Evolutionary conservation across 2,888 invertebrate genomes (phyloP), one percentile per base, ranked within the genome.

Genomic region (Gymnoscelis rufifasciata): DNA sequence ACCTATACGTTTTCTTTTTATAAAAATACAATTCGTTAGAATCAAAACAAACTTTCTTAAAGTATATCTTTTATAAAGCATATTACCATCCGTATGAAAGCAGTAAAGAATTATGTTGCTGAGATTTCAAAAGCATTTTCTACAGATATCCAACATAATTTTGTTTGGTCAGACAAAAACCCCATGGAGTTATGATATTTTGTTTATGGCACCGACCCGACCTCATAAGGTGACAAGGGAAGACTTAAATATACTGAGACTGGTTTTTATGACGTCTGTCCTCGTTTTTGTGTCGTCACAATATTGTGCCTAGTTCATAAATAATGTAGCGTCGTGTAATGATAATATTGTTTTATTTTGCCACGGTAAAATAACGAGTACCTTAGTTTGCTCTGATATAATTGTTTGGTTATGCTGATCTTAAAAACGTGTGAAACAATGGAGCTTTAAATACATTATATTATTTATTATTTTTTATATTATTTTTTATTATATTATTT

Each of bases 181-280:
- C 28, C 13, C 12, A 31, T 19, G 33, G 14, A 45, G 39, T 11
- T 35, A 45, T 15, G 24, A 28, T 27, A 41, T 33, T 41, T n/a
- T 44, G 31, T 38, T 26, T 39, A 35, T 13, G 19, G 15, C 15
- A 3, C 4, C 8, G 10, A 5, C 35, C 11, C 29, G 27, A 24
- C 27, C 30, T 24, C 30, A 37, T 15, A 33, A 39, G 40, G 29
- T 36, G 40, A 46, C 43, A 47, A 35, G 54, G 58, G 63, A 52
- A 53, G 57, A 57, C 60, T 65, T 66, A 68, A 68, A 70, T 68
- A 68, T 66, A 69, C 63, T 60, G 65, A 67, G 62, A 67, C 71
- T 69, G 68, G 66, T 64, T 71, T 73, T 71, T 70, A 71, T 61
- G 63, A 66, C 68, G 27, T 31, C 36, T 46, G 31, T 38, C 37